Evolutionary conservation across 2,888 invertebrate species (phyloP).

Genomic region (Ormyrus thymus): DNA sequence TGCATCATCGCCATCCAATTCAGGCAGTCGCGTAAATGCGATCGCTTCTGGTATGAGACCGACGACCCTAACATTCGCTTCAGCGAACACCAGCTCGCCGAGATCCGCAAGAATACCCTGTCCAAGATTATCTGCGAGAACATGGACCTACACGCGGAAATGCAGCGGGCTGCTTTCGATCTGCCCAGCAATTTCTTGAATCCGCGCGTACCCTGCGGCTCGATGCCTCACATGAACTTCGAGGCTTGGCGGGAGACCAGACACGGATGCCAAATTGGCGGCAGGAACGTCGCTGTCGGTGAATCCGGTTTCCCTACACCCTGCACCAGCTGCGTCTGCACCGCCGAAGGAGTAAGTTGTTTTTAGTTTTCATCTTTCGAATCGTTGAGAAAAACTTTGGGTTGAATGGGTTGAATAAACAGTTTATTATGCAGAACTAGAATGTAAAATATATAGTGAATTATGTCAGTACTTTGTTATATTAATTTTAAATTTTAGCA

Average conservation of each 20-base stretch:
- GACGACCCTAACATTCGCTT: slow-evolving; percentile 86
- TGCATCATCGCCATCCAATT: slow-evolving; percentile 97
- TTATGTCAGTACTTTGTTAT: too few relatives aligned
- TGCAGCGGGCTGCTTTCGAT: slow-evolving; percentile 93
- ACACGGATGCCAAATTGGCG: slow-evolving; percentile 89
- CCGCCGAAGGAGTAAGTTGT: slow-evolving; percentile 86
- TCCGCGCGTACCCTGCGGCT: slow-evolving; percentile 89
- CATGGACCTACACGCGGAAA: slow-evolving; percentile 88
- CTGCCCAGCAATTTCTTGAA: slow-evolving; percentile 94
- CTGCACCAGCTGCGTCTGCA: slow-evolving; percentile 92
- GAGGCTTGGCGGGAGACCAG: slow-evolving; percentile 89
- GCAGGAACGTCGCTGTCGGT: slow-evolving; percentile 85
- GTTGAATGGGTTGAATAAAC: too few relatives aligned
- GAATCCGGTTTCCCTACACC: slow-evolving; percentile 92
- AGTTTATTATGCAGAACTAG: too few relatives aligned
- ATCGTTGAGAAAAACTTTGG: too few relatives aligned
- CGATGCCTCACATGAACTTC: slow-evolving; percentile 87
- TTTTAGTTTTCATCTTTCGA: too few relatives aligned
- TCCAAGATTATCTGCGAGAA: slow-evolving; percentile 93
- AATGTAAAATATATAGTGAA: too few relatives aligned
- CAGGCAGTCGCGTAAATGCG: slow-evolving; percentile 91
- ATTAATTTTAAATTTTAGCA: too few relatives aligned
- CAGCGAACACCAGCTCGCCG: slow-evolving; percentile 90
- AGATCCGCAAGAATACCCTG: slow-evolving; percentile 89
- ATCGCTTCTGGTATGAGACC: slow-evolving; percentile 97